A percentile compares a stretch with the other conserved stretches of the same genome.
Conservation (phyloP, 1,140 invertebrate species). For the Drosophila ironensis region DNA sequence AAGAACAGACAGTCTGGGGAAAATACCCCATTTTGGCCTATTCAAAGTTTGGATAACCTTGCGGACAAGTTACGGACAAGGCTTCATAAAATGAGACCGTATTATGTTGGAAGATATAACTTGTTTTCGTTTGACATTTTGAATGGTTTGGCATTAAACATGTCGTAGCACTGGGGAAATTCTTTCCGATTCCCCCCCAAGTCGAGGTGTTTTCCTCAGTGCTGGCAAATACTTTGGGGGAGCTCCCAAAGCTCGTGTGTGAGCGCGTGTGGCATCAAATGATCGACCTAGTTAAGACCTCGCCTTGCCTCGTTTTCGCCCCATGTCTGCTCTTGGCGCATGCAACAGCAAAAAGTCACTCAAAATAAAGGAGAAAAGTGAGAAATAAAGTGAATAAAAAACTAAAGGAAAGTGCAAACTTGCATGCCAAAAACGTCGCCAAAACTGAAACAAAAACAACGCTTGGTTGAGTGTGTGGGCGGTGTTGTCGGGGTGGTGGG, state of each 20-base stretch:
- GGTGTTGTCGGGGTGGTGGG: neutral
- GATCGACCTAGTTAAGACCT: constrained; percentile 61
- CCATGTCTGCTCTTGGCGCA: constrained; percentile 36
- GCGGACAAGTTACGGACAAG: no score
- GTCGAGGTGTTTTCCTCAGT: neutral
- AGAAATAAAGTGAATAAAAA: neutral
- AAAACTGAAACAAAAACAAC: constrained; percentile 17
- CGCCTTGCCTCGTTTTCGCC: constrained; percentile 34
- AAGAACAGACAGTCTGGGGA: no score
- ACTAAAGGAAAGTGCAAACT: constrained; percentile 42
- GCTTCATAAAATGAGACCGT: neutral
- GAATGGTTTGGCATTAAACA: no score
- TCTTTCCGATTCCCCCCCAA: no score
- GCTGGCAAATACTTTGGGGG: constrained; percentile 12
- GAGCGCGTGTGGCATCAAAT: constrained; percentile 39
- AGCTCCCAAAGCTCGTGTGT: neutral
- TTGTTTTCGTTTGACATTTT: no score
- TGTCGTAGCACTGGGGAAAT: no score
- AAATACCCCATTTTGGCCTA: no score
- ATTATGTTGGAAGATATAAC: no score
- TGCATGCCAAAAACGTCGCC: constrained; percentile 54
- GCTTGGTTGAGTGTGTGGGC: constrained; percentile 14
- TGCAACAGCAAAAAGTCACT: constrained; percentile 41
- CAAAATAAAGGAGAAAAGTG: constrained; percentile 21
- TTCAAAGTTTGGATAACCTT: no score